Evolutionary conservation across 2,113 vertebrate genomes (phyloP).

Genomic region (Paracanthobrama guichenoti): DNA sequence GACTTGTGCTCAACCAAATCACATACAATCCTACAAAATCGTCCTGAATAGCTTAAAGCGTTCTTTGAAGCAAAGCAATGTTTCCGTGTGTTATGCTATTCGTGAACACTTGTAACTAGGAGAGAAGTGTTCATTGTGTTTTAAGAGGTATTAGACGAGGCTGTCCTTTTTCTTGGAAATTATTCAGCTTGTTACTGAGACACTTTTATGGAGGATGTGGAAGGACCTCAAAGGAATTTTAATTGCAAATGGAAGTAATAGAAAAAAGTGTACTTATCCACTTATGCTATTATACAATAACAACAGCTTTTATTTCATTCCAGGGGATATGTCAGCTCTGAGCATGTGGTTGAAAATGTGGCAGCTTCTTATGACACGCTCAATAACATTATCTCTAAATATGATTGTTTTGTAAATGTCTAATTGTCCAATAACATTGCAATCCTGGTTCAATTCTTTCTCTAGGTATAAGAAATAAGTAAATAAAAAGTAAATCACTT

Average conservation of each 20-base stretch:
- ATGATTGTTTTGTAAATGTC: slow-evolving; percentile 30
- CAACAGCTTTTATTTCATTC: neutral
- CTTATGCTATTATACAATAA: neutral
- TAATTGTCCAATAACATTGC: slow-evolving; percentile 30
- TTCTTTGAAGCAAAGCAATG: neutral
- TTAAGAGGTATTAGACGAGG: neutral
- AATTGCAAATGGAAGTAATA: slow-evolving; percentile 16
- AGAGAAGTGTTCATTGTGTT: slow-evolving; percentile 1
- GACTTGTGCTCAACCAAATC: slow-evolving; percentile 1
- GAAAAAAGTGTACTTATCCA: neutral
- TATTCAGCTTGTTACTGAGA: slow-evolving; percentile 25
- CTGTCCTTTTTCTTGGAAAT: neutral
- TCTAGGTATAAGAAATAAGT: neutral
- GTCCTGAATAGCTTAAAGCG: neutral
- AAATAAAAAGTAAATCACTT: neutral
- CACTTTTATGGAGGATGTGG: neutral
- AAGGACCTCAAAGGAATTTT: neutral
- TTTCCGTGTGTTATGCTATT: neutral
- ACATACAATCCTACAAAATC: neutral
- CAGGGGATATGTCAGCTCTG: neutral
- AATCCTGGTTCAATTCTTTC: too few relatives aligned
- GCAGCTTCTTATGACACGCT: neutral
- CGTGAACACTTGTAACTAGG: slow-evolving; percentile 7
- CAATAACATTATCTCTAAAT: slow-evolving; percentile 3
- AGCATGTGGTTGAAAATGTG: neutral